Evolutionary conservation across 1,140 invertebrate genomes (phyloP), one percentile per base, ranked within the genome.

Genomic region (Maniola jurtina): DNA sequence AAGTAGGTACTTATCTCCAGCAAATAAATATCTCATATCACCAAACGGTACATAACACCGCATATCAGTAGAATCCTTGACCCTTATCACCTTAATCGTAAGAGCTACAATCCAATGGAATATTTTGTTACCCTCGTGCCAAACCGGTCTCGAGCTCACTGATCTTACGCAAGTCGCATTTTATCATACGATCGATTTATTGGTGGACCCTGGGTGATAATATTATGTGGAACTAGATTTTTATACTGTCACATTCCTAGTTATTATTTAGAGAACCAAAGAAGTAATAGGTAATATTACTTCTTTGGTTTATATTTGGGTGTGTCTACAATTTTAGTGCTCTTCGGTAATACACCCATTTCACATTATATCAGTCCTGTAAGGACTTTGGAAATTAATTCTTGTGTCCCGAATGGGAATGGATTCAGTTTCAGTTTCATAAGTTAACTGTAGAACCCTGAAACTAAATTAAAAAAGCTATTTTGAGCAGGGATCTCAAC

Each of bases 151-250:
- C 48, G 48, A 9, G 13, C 42, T 11, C 13, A 52, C 48, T 52
- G 48, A 52, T 52, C 48, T 52, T 52, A 52, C 48, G 48, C 48
- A 52, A 52, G 48, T 14, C 48, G 10, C 40, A 42, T 42, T n/a
- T 42, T 52, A 52, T 52, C 48, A 52, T 52, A 5, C 5, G 15
- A 16, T 16, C 48, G 16, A 52, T 52, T 52, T 52, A 52, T 52
- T 52, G 16, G 14, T 52, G 48, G 7, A 16, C 16, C 1, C 25
- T 25, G 1, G 25, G 25, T 4, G 16, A 15, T 50, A 50, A 15
- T 52, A 16, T 16, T 11, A 45, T 45, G 38, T 45, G 42, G 13
- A 45, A 5, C 42, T 45, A 45, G 42, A 45, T 45, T 45, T 45
- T 11, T 45, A 13, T 45, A 11, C 13, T 45, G 38, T 38, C 38